phyloP scores from a whole-genome alignment of 2,888 invertebrate species.

The Camponotus fellah region DNA sequence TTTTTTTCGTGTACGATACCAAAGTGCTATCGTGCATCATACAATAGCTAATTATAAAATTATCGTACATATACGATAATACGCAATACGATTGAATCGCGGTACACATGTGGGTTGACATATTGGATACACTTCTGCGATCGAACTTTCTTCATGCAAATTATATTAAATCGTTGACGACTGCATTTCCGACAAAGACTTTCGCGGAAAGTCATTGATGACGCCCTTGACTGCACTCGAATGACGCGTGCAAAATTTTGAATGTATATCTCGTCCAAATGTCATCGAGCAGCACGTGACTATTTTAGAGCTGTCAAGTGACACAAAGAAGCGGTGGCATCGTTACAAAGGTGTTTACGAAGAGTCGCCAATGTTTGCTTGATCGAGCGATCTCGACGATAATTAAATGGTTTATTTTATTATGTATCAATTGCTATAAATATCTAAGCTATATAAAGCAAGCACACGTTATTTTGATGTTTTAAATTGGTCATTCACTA shows the following conservation, averaged over 20 bases:
- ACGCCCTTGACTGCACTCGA: neutral
- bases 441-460: neutral
- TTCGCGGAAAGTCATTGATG: neutral
- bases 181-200: neutral
- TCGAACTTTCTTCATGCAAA: neutral
- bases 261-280: neutral
- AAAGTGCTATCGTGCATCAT: too few species aligned
- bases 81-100: too few species aligned
- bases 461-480: too few species aligned
- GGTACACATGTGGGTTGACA: neutral
- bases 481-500: too few species aligned
- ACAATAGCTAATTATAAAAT: too few species aligned
- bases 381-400: neutral
- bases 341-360: neutral
- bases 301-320: neutral
- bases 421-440: neutral
- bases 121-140: neutral
- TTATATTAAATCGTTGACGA: neutral
- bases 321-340: neutral
- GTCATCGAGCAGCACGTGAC: neutral
- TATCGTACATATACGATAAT: too few species aligned
- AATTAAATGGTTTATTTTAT: neutral
- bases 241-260: neutral
- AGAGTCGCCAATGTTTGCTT: neutral
- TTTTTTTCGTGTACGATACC: too few species aligned